Percentiles rank a stretch among this genome's conserved stretches.
Conservation (phyloP, 2,113 vertebrate genomes). For the Pelecanoides urinatrix region DNA sequence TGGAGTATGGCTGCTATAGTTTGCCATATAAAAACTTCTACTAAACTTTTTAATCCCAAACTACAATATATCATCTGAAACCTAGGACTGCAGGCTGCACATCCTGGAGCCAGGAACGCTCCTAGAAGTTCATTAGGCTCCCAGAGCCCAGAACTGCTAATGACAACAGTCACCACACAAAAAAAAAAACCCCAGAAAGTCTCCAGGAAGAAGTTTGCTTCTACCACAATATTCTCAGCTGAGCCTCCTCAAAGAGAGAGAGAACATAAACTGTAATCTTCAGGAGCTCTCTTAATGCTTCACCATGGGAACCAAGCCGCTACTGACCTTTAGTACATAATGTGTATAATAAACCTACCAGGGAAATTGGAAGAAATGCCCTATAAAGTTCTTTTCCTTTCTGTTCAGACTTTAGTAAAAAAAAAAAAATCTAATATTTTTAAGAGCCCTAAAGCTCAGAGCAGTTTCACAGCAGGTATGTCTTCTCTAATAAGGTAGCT, state of each 20-base stretch:
- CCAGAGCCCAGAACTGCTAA: not conserved
- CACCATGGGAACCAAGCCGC: not conserved
- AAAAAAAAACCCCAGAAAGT: fast-evolving
- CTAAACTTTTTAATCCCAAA: not conserved
- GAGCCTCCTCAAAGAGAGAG: not conserved
- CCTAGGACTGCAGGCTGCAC: not conserved
- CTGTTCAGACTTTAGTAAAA: not conserved
- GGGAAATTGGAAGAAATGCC: not conserved
- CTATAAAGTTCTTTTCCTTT: not conserved
- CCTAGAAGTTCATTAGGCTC: not conserved
- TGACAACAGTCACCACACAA: not conserved
- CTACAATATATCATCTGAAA: not conserved
- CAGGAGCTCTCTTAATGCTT: not conserved
- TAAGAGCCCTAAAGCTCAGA: not conserved
- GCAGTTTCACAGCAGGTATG: not conserved
- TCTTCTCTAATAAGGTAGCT: not conserved
- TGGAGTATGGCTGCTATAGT: not conserved
- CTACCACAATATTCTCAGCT: not conserved
- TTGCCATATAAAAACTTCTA: not conserved
- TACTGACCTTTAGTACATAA: not conserved
- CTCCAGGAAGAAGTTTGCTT: not conserved
- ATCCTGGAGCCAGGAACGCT: not conserved
- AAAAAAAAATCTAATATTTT: not conserved
- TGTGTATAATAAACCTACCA: not conserved
- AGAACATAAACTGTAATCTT: not conserved